Conservation (phyloP, 2,113 vertebrate species). For the Myotis davidii region DNA sequence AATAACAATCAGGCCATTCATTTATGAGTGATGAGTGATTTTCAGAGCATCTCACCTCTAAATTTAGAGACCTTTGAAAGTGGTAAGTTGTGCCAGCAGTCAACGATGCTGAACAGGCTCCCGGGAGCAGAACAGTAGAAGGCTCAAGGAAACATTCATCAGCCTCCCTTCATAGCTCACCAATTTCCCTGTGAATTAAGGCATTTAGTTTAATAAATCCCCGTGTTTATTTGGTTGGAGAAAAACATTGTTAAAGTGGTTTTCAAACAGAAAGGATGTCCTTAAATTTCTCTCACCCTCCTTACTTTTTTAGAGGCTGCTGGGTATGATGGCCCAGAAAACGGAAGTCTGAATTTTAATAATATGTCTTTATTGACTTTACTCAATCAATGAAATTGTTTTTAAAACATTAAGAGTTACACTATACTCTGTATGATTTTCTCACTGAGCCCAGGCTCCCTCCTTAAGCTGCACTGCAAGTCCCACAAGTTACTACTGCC, state of each 20-base stretch:
- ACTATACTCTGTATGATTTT: rapidly evolving
- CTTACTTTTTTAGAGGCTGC: neutral
- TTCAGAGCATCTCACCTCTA: slow-evolving; percentile 40
- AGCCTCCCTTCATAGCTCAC: neutral
- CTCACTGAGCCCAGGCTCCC: neutral
- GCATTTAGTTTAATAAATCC: slow-evolving; percentile 37
- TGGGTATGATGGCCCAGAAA: neutral
- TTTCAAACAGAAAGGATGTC: neutral
- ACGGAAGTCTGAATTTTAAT: slow-evolving; percentile 8
- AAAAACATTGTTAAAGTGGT: neutral
- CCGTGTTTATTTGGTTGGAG: slow-evolving; percentile 8
- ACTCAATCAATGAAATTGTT: neutral
- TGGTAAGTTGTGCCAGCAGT: neutral
- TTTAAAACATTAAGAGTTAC: neutral
- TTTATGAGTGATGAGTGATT: slow-evolving; percentile 46
- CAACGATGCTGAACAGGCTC: neutral
- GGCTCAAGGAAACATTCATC: neutral
- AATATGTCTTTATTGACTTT: neutral
- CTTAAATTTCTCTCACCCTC: neutral
- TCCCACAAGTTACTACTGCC: neutral
- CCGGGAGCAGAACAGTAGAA: neutral
- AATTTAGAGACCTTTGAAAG: slow-evolving; percentile 59
- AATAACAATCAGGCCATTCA: slow-evolving; percentile 35
- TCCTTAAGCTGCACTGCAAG: neutral
- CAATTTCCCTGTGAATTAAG: neutral